Evolutionary conservation across 1,140 invertebrate genomes (phyloP).

Genomic region (Bombyx mandarina): DNA sequence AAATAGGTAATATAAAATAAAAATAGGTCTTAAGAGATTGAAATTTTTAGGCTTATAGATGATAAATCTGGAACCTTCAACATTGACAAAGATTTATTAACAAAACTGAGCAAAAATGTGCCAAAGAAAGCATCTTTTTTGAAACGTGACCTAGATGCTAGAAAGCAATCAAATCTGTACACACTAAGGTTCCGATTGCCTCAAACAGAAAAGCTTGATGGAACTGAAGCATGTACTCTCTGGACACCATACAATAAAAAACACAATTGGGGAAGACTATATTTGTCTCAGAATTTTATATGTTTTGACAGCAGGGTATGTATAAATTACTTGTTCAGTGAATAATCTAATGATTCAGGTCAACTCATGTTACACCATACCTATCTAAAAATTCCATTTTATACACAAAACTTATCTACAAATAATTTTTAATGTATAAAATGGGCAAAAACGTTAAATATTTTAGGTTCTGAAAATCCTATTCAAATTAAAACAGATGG

Average conservation of each 20-base stretch:
- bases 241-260: slow-evolving; percentile 97
- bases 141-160: slow-evolving; percentile 94
- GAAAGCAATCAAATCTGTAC: slow-evolving; percentile 90
- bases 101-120: slow-evolving; percentile 87
- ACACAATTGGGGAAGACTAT: slow-evolving; percentile 91
- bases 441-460: too few species aligned
- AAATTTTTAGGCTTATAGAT: slow-evolving; percentile 79
- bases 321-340: slow-evolving; percentile 1
- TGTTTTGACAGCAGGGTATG: slow-evolving; percentile 95
- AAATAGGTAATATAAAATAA: too few species aligned
- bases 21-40: too few species aligned
- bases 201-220: slow-evolving; percentile 91
- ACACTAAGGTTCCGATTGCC: slow-evolving; percentile 90
- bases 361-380: too few species aligned
- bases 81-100: slow-evolving; percentile 86
- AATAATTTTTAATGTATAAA: too few species aligned
- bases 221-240: slow-evolving; percentile 88
- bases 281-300: slow-evolving; percentile 94
- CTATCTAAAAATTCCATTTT: too few species aligned
- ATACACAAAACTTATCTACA: too few species aligned
- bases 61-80: slow-evolving; percentile 85
- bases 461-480: too few species aligned
- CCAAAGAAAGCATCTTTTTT: slow-evolving; percentile 90
- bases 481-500: too few species aligned
- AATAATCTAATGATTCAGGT: too few species aligned